These are phyloP conservation scores for Patagioenas fasciata DNA, from an alignment of 2,113 vertebrate species.

Conservation along the genomic window DNA sequence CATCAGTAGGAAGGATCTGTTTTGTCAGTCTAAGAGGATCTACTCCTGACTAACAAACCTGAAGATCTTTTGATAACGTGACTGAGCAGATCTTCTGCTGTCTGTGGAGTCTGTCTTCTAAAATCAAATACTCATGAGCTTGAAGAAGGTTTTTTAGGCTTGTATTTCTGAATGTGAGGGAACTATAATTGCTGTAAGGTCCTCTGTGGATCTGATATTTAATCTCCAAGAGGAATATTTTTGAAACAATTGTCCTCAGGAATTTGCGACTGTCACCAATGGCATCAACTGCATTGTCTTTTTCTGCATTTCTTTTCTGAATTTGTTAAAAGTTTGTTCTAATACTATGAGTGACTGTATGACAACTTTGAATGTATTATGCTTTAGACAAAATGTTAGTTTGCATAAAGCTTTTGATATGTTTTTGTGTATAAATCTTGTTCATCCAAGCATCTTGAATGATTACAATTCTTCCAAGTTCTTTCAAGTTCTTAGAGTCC, in stretches of 20 bases:
- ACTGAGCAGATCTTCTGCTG: background rate
- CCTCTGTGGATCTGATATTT: background rate
- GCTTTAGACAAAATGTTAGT: background rate
- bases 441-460: background rate
- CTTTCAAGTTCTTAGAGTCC: background rate
- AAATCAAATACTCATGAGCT: background rate
- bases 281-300: background rate
- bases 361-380: background rate
- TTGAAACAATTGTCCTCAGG: background rate
- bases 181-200: background rate
- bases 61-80: rapidly evolving
- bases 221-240: background rate
- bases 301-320: background rate
- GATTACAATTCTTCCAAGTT: background rate
- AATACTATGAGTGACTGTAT: background rate
- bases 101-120: background rate
- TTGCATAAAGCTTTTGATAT: background rate
- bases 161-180: background rate
- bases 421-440: rapidly evolving
- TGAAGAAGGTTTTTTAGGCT: background rate
- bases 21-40: background rate
- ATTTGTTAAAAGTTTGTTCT: background rate
- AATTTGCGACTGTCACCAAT: background rate
- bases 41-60: background rate
- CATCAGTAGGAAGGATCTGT: background rate